Evolutionary conservation across 2,797 vertebrate species (phyloP).

Genomic region (Aulostomus chinensis): DNA sequence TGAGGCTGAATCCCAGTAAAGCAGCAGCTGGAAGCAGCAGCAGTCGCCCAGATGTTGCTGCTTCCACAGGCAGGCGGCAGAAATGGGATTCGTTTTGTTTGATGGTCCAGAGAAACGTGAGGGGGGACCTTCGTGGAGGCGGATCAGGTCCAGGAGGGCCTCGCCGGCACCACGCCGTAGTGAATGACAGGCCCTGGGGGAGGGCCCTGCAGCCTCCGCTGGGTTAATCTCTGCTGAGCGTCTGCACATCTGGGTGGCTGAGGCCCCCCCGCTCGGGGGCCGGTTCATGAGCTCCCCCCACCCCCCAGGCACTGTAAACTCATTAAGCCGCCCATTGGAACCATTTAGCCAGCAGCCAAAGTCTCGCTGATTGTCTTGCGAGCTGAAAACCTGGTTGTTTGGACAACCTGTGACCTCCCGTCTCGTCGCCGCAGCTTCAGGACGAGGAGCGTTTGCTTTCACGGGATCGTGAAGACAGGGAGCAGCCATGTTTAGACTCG

Average conservation of each 20-base stretch:
- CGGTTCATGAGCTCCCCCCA: constrained; percentile 38
- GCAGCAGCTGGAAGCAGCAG: no score
- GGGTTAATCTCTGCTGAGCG: constrained; percentile 34
- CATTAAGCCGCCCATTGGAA: constrained; percentile 56
- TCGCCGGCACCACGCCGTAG: no score
- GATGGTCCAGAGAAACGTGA: no score
- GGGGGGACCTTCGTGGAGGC: no score
- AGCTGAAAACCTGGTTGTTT: constrained; percentile 58
- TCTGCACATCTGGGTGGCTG: constrained; percentile 53
- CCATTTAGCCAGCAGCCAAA: constrained; percentile 44
- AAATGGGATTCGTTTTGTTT: no score
- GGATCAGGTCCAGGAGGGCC: no score
- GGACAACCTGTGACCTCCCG: constrained; percentile 64
- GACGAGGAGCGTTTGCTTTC: constrained; percentile 47
- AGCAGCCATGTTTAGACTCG: constrained; percentile 30
- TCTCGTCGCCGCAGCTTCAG: constrained; percentile 32
- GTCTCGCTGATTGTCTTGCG: constrained; percentile 32
- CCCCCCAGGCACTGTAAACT: constrained; percentile 56
- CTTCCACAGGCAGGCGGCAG: no score
- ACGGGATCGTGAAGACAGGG: constrained; percentile 33
- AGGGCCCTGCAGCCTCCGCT: no score
- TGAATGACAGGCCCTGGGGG: no score
- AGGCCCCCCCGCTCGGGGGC: constrained; percentile 28
- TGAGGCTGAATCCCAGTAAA: no score
- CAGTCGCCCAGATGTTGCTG: no score